These are phyloP conservation scores for Aphaenogaster rudis DNA, from an alignment of 1,140 invertebrate species.

Conservation along the genomic window DNA sequence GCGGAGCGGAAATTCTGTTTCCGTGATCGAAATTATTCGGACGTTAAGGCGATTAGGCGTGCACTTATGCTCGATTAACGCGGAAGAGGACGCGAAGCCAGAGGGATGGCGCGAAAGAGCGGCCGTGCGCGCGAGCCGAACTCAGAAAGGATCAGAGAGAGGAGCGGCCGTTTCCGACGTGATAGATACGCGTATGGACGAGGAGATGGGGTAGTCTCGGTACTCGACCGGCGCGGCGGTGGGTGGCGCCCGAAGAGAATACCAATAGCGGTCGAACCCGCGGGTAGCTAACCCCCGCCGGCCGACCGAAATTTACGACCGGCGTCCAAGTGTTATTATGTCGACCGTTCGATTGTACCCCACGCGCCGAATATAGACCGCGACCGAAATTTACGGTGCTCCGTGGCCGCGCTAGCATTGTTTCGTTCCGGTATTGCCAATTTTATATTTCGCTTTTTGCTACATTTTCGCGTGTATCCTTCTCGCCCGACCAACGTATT, in stretches of 20 bases:
- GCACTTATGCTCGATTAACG: slow-evolving; percentile 63
- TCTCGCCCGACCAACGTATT: slow-evolving; percentile 11
- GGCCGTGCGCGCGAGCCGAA: slow-evolving; percentile 3
- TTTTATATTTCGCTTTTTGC: slow-evolving; percentile 64
- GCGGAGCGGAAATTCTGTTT: slow-evolving; percentile 54
- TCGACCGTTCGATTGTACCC: slow-evolving; percentile 78
- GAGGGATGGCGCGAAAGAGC: not conserved
- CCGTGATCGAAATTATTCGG: slow-evolving; percentile 58
- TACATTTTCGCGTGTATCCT: slow-evolving; percentile 21
- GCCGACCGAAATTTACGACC: slow-evolving; percentile 79
- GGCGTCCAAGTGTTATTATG: slow-evolving; percentile 81
- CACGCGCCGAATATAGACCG: slow-evolving; percentile 76
- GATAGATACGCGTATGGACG: slow-evolving; percentile 48
- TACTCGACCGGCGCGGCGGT: slow-evolving; percentile 13
- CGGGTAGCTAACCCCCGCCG: slow-evolving; percentile 58
- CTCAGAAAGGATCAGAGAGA: slow-evolving; percentile 19
- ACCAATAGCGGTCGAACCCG: slow-evolving; percentile 76
- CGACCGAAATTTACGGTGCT: slow-evolving; percentile 78
- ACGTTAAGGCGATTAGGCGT: slow-evolving; percentile 57
- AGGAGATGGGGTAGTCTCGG: not conserved
- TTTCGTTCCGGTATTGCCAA: slow-evolving; percentile 65
- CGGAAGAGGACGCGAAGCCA: not conserved
- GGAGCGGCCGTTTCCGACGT: slow-evolving; percentile 21
- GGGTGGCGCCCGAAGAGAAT: slow-evolving; percentile 74
- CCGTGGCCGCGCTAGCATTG: slow-evolving; percentile 66